Conservation (phyloP, 2,888 invertebrate species). For the Phoronis australis region DNA sequence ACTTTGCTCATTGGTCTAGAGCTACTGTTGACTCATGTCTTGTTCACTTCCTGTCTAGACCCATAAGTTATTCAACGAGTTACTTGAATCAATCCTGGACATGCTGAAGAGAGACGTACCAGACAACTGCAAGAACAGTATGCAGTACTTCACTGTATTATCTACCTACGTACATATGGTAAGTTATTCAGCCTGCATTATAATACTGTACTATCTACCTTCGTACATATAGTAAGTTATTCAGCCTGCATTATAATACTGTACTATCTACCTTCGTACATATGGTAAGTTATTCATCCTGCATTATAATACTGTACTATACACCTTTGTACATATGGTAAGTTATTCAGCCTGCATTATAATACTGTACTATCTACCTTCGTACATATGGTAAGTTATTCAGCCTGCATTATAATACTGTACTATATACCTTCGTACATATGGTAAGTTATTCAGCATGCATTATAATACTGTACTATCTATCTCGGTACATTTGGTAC, state of each 20-base stretch:
- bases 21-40: too few relatives aligned
- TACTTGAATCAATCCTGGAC: conserved; percentile 44
- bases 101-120: conserved; percentile 53
- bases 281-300: not conserved
- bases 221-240: not conserved
- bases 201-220: not conserved
- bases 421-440: too few relatives aligned
- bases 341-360: not conserved
- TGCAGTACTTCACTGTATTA: conserved; percentile 53
- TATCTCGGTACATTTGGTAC: too few relatives aligned
- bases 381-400: too few relatives aligned
- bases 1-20: too few relatives aligned
- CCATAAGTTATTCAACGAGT: conserved; percentile 34
- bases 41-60: conserved; percentile 28
- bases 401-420: too few relatives aligned
- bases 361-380: too few relatives aligned
- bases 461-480: too few relatives aligned
- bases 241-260: not conserved
- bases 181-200: conserved; percentile 16
- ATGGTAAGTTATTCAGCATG: too few relatives aligned
- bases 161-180: conserved; percentile 52
- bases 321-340: not conserved
- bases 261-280: not conserved
- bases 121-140: conserved; percentile 52
- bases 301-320: not conserved